Evolutionary conservation across 2,797 vertebrate genomes (phyloP).

Genomic region (Hippocampus kuda): DNA sequence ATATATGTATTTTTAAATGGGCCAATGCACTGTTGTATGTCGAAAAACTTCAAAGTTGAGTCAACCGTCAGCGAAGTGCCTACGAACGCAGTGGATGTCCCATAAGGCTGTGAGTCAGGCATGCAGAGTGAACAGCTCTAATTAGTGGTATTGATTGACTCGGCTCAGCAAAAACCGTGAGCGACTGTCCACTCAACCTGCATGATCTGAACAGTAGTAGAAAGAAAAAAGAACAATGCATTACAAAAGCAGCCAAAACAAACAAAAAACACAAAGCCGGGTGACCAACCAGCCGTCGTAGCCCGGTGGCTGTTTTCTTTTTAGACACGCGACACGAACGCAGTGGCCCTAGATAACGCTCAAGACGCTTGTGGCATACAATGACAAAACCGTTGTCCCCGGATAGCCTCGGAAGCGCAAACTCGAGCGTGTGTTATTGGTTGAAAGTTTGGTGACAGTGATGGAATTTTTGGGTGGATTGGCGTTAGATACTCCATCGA

Average conservation of each 20-base stretch:
- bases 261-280: not conserved
- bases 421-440: not conserved
- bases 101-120: conserved; percentile 49
- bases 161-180: conserved; percentile 18
- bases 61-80: conserved; percentile 50
- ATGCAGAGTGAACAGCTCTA: conserved; percentile 55
- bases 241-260: not conserved
- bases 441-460: not conserved
- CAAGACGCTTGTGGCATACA: not conserved
- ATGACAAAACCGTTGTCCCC: not conserved
- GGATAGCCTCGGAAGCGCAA: not conserved
- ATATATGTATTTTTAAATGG: too few species aligned
- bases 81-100: conserved; percentile 61
- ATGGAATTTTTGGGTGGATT: not conserved
- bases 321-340: not conserved
- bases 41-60: too few species aligned
- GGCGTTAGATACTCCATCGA: conserved; percentile 84
- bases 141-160: conserved; percentile 51
- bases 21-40: too few species aligned
- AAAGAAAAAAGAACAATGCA: not conserved
- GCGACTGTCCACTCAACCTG: not conserved
- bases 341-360: not conserved
- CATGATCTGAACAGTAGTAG: not conserved
- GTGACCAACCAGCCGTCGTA: not conserved
- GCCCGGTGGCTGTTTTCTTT: not conserved